Base-by-base conservation (phyloP, 2,888 invertebrate species). In the Busseola fusca region DNA sequence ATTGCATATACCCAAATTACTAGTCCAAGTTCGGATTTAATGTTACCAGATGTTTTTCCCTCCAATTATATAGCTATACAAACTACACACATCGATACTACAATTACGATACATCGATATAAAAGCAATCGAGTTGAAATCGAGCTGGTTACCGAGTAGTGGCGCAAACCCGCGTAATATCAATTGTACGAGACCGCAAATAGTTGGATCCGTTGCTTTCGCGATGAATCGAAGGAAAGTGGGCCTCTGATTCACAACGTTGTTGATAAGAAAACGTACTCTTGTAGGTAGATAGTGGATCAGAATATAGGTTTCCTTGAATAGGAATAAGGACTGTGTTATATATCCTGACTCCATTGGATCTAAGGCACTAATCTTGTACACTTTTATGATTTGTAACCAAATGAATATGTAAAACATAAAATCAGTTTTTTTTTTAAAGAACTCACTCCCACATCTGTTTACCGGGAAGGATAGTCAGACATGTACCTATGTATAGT, bases 121-220 rank as follows among this genome's bases (percentile, higher is more conserved):
- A 78, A 79, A 83, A 85, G 79, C 78, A 83, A 84, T 86, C 84
- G 80, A 84, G 76, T 82, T 83, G 80, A 84, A 78, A 74, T 79
- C 68, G 80, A 82, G 65, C 75, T 75, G 74, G 80, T 85, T 81
- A 81, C 66, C 72, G 58, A 76, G 84, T 87, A 87, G 86, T 85
- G 87, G 86, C 85, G 87, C 84, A 84, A 90, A 91, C 92, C 91
- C 90, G 89, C 91, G 88, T 87, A 90, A 91, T 93, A 94, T 94
- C 92, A 94, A 93, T 94, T 91, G 94, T 92, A 92, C 90, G 89
- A 88, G 92, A 94, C 94, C 94, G 91, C 94, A 94, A 92, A 92
- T 91, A 87, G 88, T 86, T 87, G 87, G 90, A 92, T 92, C 93
- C 92, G 93, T 91, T 92, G 93, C 93, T 92, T 93, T 93, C 91